These are phyloP conservation scores for Hesperia comma DNA, from an alignment of 2,888 invertebrate genomes.

Conservation along the genomic window DNA sequence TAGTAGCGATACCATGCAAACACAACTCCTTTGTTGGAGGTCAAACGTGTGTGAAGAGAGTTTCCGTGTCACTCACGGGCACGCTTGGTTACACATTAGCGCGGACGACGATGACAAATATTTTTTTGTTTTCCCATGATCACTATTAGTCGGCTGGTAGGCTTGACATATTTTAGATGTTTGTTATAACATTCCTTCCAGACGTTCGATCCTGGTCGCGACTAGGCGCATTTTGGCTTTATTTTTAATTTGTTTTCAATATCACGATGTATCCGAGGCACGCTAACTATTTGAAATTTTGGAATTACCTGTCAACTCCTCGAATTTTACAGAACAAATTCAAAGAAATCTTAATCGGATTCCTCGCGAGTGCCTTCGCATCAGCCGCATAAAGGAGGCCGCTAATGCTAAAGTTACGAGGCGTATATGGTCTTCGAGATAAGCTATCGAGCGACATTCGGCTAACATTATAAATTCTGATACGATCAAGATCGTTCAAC, in stretches of 20 bases:
- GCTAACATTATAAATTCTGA: constrained; percentile 64
- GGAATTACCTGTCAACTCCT: constrained; percentile 17
- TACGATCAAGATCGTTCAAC: constrained; percentile 61
- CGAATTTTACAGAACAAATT: constrained; percentile 33
- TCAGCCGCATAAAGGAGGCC: constrained; percentile 39
- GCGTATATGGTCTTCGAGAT: constrained; percentile 52
- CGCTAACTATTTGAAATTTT: constrained; percentile 15
- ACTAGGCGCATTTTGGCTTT: constrained; percentile 2
- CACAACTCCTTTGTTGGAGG: constrained; percentile 80
- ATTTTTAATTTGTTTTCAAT: constrained; percentile 20
- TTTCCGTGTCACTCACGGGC: constrained; percentile 77
- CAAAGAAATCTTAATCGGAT: constrained; percentile 34
- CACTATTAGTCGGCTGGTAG: constrained; percentile 63
- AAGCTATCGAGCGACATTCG: constrained; percentile 60
- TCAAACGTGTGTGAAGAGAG: constrained; percentile 81
- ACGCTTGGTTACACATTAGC: constrained; percentile 78
- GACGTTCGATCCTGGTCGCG: constrained; percentile 23
- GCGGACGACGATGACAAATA: constrained; percentile 71
- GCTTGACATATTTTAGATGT: constrained; percentile 63
- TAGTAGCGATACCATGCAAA: constrained; percentile 81
- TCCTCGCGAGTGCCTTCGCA: constrained; percentile 27
- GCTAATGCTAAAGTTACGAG: constrained; percentile 43
- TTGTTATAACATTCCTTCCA: constrained; percentile 58
- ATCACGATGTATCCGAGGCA: constrained; percentile 22
- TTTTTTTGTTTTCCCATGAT: constrained; percentile 80